Evolutionary conservation across 2,113 vertebrate species (phyloP), one percentile per base, ranked within the genome.

Genomic region (Chionis minor): DNA sequence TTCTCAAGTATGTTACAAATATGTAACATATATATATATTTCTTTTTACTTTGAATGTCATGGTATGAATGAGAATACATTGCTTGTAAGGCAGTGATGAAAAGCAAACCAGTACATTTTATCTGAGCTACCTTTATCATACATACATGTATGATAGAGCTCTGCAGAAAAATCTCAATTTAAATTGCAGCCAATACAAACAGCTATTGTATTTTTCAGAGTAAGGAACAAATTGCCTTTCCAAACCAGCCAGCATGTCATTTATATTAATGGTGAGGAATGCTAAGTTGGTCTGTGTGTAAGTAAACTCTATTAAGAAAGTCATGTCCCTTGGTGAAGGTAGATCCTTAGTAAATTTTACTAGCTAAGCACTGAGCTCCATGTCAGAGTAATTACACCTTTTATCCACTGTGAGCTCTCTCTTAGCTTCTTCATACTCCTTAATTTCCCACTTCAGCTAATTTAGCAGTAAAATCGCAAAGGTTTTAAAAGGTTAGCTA

Each of bases 271-370:
- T 97, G 81, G 77, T 54, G 67, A 95, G 92, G 87, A 96, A 96
- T 96, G 87, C 82, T 85, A 96, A 96, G 95, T 97, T 97, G 90
- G 88, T 96, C 90, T 88, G 56, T 95, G 95, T 94, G 86, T 96
- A 97, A 98, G 97, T 97, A 98, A 98, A 97, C 95, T 97, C 96
- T 96, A 97, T 98, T 97, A 97, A 86, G 93, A 90, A 94, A 97
- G 94, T 96, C 91, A 95, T 15, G 65, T 97, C 97, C 96, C 97
- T 95, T 94, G 91, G 92, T 82, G 93, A 97, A 97, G 81, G 78
- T 87, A 79, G 87, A 96, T 97, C 94, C 85, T 97, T 92, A 96
- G 93, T 96, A 97, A 96, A 97, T 97, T 98, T 97, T 98, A 97
- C 96, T 92, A 95, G 96, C 95, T 96, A 95, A 97, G 95, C 93